Evolutionary conservation across 1,140 invertebrate genomes (phyloP).

Genomic region (Drosophila repleta): DNA sequence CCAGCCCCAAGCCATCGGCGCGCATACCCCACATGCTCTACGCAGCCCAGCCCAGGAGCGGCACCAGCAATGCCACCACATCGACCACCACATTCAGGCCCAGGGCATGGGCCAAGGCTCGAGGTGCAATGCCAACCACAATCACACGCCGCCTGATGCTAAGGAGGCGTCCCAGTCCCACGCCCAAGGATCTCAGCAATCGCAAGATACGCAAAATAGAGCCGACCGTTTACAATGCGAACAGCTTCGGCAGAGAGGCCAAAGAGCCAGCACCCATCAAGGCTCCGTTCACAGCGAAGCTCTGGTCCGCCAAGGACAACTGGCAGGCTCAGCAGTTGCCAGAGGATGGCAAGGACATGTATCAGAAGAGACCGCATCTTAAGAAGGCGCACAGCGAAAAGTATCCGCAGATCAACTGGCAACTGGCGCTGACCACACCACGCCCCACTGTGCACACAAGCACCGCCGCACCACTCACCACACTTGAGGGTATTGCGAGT

Average conservation of each 20-base stretch:
- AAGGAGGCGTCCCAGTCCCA: too few relatives aligned
- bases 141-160: too few relatives aligned
- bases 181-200: conserved; percentile 49
- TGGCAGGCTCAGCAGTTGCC: conserved; percentile 48
- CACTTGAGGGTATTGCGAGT: conserved; percentile 7
- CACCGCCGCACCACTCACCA: neutral
- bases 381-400: conserved; percentile 41
- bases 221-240: neutral
- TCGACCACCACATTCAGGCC: conserved; percentile 3
- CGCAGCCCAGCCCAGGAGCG: neutral
- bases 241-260: neutral
- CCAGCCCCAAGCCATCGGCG: neutral
- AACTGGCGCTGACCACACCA: neutral
- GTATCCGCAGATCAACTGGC: conserved; percentile 7
- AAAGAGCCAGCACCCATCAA: neutral
- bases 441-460: neutral
- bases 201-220: conserved; percentile 69
- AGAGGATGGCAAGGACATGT: conserved; percentile 39
- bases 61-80: neutral
- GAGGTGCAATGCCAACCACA: neutral
- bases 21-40: conserved; percentile 44
- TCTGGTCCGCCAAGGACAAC: conserved; percentile 49
- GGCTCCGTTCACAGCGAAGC: conserved; percentile 11
- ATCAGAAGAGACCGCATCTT: conserved; percentile 35
- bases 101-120: neutral